Percentiles rank a stretch among this genome's conserved stretches.
phyloP scores from a whole-genome alignment of 2,797 vertebrate genomes.

The Salarias fasciatus region DNA sequence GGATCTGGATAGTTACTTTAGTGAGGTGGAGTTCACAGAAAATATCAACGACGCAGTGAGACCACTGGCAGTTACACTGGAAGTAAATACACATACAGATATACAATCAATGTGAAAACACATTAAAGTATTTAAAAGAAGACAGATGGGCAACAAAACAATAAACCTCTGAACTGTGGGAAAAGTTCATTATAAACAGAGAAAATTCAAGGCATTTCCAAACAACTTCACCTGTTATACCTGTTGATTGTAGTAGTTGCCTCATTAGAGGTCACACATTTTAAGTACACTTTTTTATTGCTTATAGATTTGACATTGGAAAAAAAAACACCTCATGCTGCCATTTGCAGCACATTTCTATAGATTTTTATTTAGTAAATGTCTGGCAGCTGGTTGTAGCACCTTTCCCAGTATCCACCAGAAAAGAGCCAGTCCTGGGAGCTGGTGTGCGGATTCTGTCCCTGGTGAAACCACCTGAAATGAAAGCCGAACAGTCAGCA shows the following conservation, averaged over 20 bases:
- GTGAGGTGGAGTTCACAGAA: conserved; percentile 1
- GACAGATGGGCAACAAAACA: conserved; percentile 47
- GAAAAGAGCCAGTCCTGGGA: conserved; percentile 95
- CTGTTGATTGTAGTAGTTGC: conserved; percentile 25
- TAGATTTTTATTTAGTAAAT: conserved; percentile 87
- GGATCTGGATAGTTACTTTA: not conserved
- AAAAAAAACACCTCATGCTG: not conserved
- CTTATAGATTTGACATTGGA: conserved; percentile 14
- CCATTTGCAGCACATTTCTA: not conserved
- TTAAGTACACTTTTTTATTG: conserved; percentile 57
- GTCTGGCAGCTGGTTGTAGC: conserved; percentile 91
- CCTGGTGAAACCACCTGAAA: conserved; percentile 95
- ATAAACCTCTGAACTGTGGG: conserved; percentile 5
- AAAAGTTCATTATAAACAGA: conserved; percentile 33
- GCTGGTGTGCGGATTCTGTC: conserved; percentile 90
- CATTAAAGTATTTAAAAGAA: conserved; percentile 47
- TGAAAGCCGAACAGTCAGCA: no score
- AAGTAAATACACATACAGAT: conserved; percentile 40
- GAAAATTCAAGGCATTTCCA: conserved; percentile 25
- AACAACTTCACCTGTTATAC: conserved; percentile 13
- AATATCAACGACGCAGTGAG: conserved; percentile 16
- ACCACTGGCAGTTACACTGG: conserved; percentile 25
- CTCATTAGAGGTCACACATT: conserved; percentile 60
- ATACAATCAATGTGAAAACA: conserved; percentile 41
- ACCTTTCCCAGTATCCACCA: conserved; percentile 94